Percentiles rank a stretch among this genome's conserved stretches.
Evolutionary conservation across 2,797 vertebrate genomes (phyloP).

Genomic region (Sylvia borin): DNA sequence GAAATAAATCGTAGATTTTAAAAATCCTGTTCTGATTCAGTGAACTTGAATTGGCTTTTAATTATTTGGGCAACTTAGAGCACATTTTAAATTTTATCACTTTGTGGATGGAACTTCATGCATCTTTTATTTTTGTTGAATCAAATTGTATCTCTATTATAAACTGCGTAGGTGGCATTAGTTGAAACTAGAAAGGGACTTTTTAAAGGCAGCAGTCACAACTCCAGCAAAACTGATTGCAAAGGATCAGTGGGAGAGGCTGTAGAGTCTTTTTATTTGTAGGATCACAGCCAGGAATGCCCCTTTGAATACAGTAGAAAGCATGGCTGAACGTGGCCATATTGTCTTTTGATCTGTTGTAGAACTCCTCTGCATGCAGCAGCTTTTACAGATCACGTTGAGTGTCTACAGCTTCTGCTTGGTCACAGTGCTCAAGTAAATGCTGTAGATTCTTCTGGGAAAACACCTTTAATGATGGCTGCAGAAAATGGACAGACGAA

Average conservation of each 20-base stretch:
- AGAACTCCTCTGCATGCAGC: slow-evolving; percentile 96
- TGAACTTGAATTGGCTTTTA: neutral
- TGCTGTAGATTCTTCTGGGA: slow-evolving; percentile 87
- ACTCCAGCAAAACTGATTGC: neutral
- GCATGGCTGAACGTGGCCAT: neutral
- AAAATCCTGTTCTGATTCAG: neutral
- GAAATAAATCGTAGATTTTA: neutral
- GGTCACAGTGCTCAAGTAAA: slow-evolving; percentile 96
- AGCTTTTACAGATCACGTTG: slow-evolving; percentile 95
- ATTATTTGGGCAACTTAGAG: neutral
- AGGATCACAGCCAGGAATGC: neutral
- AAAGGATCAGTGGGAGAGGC: neutral
- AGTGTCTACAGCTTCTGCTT: slow-evolving; percentile 97
- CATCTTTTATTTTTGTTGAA: neutral
- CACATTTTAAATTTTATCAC: neutral
- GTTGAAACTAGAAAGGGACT: neutral
- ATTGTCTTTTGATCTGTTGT: slow-evolving; percentile 23
- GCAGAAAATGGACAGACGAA: slow-evolving; percentile 96
- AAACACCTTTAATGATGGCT: slow-evolving; percentile 97
- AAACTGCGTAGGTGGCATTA: neutral
- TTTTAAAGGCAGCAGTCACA: neutral
- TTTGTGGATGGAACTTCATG: neutral
- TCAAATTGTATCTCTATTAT: neutral
- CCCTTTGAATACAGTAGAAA: neutral
- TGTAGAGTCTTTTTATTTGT: neutral